Evolutionary conservation across 2,888 invertebrate genomes (phyloP).

Genomic region (Orgyia antiqua): DNA sequence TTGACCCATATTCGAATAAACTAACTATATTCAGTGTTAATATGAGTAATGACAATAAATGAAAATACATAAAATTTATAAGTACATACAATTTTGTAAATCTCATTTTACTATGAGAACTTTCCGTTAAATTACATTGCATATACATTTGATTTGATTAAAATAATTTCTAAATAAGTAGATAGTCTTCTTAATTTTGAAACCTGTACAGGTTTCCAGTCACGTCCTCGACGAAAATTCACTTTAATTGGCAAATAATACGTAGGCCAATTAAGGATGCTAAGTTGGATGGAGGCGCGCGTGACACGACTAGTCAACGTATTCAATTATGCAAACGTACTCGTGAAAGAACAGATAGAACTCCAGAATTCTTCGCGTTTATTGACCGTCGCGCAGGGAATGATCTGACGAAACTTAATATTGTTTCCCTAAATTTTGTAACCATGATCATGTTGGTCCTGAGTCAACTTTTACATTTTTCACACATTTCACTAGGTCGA

Average conservation of each 20-base stretch:
- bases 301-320: constrained; percentile 69
- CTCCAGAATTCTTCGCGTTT: constrained; percentile 34
- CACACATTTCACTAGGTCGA: constrained; percentile 48
- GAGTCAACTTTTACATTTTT: constrained; percentile 46
- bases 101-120: no score
- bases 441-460: constrained; percentile 10
- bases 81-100: no score
- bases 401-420: constrained; percentile 14
- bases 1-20: no score
- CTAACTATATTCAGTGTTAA: no score
- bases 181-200: constrained; percentile 37
- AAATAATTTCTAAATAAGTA: constrained; percentile 35
- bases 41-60: no score
- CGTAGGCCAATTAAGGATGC: constrained; percentile 78
- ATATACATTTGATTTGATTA: background rate
- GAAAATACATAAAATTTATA: no score
- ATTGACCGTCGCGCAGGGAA: constrained; percentile 36
- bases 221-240: constrained; percentile 74
- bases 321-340: constrained; percentile 76
- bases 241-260: constrained; percentile 80
- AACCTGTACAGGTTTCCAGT: constrained; percentile 68
- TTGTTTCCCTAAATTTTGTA: constrained; percentile 10
- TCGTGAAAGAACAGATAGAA: constrained; percentile 57
- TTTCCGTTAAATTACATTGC: no score
- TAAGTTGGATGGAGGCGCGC: constrained; percentile 71